These are phyloP conservation scores for Pararge aegeria DNA, from an alignment of 1,140 invertebrate species.

Conservation along the genomic window DNA sequence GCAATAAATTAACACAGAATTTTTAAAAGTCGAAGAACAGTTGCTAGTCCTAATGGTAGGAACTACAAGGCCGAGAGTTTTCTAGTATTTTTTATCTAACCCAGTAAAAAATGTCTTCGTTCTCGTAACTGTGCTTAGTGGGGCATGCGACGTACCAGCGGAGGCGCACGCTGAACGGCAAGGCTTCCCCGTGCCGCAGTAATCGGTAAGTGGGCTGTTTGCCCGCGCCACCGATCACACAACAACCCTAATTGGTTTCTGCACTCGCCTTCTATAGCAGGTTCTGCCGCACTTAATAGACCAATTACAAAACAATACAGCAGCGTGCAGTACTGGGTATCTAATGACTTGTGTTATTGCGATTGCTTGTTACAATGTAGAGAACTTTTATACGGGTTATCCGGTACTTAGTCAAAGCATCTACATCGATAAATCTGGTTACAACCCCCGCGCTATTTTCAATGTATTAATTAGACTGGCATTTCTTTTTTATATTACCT, in stretches of 20 bases:
- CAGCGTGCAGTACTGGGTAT: not conserved
- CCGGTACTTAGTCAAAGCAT: too few species aligned
- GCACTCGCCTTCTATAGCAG: constrained; percentile 7
- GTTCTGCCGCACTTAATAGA: constrained; percentile 14
- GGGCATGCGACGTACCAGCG: not conserved
- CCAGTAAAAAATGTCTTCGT: not conserved
- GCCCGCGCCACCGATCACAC: constrained; percentile 18
- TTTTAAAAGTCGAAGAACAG: too few species aligned
- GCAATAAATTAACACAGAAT: too few species aligned
- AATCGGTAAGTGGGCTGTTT: constrained; percentile 31
- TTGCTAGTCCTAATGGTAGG: too few species aligned
- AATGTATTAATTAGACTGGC: too few species aligned
- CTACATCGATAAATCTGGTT: too few species aligned
- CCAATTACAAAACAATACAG: constrained; percentile 13
- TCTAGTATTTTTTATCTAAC: too few species aligned
- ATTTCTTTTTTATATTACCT: too few species aligned
- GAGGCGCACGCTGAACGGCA: too few species aligned
- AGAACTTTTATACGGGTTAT: not conserved
- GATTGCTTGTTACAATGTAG: not conserved
- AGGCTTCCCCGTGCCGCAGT: constrained; percentile 7
- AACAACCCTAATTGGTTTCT: constrained; percentile 32
- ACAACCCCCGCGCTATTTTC: too few species aligned
- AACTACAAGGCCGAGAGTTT: too few species aligned
- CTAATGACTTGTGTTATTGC: not conserved
- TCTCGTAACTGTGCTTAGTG: not conserved